Evolutionary conservation across 1,140 invertebrate species (phyloP).

Genomic region (Tetragonula clypearis): DNA sequence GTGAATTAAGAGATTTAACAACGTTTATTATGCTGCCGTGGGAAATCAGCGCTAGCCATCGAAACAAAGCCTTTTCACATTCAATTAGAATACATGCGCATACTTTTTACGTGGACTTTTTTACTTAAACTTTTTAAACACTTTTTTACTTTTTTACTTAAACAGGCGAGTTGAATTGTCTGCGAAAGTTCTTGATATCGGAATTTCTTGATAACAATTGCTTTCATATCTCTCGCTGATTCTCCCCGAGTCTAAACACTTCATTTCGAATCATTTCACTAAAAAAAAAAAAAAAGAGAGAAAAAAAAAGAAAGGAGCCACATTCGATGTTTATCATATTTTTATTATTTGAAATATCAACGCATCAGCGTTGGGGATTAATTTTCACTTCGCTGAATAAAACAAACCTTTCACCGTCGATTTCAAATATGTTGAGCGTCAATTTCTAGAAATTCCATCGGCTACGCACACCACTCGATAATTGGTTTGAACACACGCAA

Average conservation of each 20-base stretch:
- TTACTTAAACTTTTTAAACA: too few relatives aligned
- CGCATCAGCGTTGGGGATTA: not conserved
- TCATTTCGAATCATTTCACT: not conserved
- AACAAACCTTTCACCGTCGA: conserved; percentile 18
- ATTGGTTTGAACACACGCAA: not conserved
- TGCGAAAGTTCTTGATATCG: not conserved
- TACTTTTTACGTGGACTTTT: not conserved
- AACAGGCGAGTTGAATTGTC: not conserved
- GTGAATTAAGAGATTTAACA: conserved; percentile 1
- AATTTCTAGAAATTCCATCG: not conserved
- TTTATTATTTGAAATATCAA: not conserved
- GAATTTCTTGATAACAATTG: not conserved
- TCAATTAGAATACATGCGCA: not conserved
- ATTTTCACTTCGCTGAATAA: conserved; percentile 10
- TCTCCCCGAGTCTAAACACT: not conserved
- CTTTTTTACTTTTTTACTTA: too few relatives aligned
- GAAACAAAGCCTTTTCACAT: not conserved
- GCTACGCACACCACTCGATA: not conserved
- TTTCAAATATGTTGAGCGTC: too few relatives aligned
- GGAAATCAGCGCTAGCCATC: not conserved
- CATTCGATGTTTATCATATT: not conserved
- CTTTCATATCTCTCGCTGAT: not conserved
- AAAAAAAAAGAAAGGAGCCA: not conserved
- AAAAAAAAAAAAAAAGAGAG: not conserved
- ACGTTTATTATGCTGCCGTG: not conserved